Conservation (phyloP, 2,797 vertebrate species). For the Passerculus sandwichensis region DNA sequence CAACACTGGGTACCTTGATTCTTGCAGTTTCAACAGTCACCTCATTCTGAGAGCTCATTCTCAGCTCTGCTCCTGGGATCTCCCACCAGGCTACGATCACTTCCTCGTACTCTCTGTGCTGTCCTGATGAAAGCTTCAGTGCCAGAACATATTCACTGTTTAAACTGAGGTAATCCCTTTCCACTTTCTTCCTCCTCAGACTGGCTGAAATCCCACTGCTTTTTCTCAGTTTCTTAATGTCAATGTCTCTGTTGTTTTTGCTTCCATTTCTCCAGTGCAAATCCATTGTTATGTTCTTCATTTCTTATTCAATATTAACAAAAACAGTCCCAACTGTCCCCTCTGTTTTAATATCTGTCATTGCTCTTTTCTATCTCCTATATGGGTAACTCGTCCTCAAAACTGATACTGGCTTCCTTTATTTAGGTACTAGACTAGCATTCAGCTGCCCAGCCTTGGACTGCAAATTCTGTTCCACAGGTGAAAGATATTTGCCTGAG, state of each 20-base stretch:
- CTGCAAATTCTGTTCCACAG: neutral
- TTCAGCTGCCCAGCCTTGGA: neutral
- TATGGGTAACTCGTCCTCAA: neutral
- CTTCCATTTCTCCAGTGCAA: neutral
- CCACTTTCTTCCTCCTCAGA: neutral
- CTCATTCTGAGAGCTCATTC: neutral
- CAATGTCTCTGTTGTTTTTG: neutral
- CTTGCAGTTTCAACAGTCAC: neutral
- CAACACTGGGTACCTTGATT: neutral
- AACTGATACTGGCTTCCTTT: neutral
- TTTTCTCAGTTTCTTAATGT: neutral
- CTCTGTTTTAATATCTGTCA: neutral
- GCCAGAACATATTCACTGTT: neutral
- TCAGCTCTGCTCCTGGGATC: neutral
- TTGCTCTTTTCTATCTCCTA: neutral
- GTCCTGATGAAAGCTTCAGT: neutral
- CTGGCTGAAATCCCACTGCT: neutral
- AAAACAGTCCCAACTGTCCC: neutral
- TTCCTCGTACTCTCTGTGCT: neutral
- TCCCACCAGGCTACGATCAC: neutral
- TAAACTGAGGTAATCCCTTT: constrained; percentile 7
- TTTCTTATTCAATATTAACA: neutral
- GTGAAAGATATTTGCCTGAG: neutral
- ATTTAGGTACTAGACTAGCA: neutral
- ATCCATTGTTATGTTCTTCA: neutral